Base-by-base conservation (phyloP, 2,113 vertebrate genomes). In the Bubo blakistoni region DNA sequence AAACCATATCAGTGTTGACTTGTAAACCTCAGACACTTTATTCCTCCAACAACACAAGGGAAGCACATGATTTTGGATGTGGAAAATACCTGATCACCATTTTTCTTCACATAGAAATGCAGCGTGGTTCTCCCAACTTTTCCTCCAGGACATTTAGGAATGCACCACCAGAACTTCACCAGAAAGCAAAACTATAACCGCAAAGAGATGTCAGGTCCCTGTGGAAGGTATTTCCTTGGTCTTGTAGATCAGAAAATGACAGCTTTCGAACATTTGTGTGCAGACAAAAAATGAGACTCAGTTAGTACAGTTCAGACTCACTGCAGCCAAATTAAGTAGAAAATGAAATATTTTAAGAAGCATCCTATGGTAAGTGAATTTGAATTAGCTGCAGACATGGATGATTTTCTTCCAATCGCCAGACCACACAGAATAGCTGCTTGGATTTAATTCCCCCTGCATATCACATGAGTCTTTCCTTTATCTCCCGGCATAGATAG, bases 331-430 rank as follows among this genome's bases (percentile, higher is more conserved):
- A 96, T 91, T 94, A 96, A 76, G 79, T 92, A 91, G 95, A 96
- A 96, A 96, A 96, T 87, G 38, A 96, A 97, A 94, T 86, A 94
- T 87, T 96, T 96, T 96, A 88, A 96, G 91, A 97, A 91, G 55
- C 63, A 67, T 94, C 73, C 49, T 59, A 72, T 63, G 84, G 86
- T 65, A 92, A 90, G 83, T 94, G 95, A 97, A 90, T 92, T 82
- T 96, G 95, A 95, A 96, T 97, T 91, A 94, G 72, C 78, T 81
- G 67, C 79, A 96, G 96, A 94, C 55, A 81, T 57, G 82, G 81
- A 47, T 86, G 77, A 87, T 91, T 95, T 89, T 95, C 77, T 85
- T 94, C 44, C 78, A 36, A 9, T 91, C 1, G 6, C 61, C 70
- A 95, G 86, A 94, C 61, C 77, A 92, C 70, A 84, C 42, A 80